Evolutionary conservation across 2,113 vertebrate species (phyloP), one percentile per base, ranked within the genome.

Genomic region (Grallaria varia): DNA sequence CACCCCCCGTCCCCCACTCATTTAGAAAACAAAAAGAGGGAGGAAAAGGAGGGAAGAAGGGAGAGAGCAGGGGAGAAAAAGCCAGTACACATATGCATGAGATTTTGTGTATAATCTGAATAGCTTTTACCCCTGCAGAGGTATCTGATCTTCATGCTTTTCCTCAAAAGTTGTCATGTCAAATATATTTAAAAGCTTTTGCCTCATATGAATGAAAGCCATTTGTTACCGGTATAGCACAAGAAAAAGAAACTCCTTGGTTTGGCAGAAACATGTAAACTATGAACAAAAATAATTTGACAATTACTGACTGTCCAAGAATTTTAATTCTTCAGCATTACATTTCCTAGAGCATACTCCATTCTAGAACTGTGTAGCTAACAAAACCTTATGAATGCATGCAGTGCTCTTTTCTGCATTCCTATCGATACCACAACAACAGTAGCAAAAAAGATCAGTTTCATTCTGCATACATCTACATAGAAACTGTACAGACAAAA

Each of bases 61-160:
- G 19, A 45, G 13, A 74, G 21, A 53, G 21, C 24, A 66, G 11
- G 58, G 20, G 50, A 31, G 11, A 31, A 18, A 86, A 76, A 97
- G 49, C 4, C 1, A 22, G 24, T 72, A 59, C 80, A 56, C 23
- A 40, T 63, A 86, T 23, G 60, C 33, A 79, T 17, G 49, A 96
- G 67, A 49, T 89, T 96, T 97, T 90, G 52, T 84, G 20, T 91
- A 50, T 90, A 80, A 91, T 82, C 69, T 84, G 59, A 97, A 92
- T 90, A 91, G 87, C 11, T 84, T 91, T 73, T 77, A 93, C 74
- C 42, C 35, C 56, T 93, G 77, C 45, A 95, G 85, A 96, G 37
- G 66, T 87, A 77, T 93, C 93, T 97, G 95, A 95, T 97, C 94
- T 92, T 95, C 97, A 97, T 91, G 83, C 96, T 62, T 96, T 97